Evolutionary conservation across 2,113 vertebrate species (phyloP).

Genomic region (Podilymbus podiceps): DNA sequence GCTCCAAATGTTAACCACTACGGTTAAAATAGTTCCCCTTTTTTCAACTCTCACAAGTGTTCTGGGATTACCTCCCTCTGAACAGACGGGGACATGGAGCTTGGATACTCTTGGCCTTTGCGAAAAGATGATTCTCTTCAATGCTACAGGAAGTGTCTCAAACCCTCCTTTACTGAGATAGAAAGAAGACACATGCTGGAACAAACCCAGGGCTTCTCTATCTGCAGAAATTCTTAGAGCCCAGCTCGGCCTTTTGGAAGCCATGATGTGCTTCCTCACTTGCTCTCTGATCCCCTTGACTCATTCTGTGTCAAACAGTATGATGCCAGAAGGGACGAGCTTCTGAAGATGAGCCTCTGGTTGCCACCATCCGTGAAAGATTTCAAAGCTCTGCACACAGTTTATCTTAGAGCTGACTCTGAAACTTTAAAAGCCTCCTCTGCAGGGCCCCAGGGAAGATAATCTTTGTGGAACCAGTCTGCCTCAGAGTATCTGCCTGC

Average conservation of each 20-base stretch:
- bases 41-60: background rate
- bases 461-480: background rate
- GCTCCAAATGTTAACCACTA: background rate
- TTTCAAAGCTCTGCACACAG: background rate
- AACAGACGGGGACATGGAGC: background rate
- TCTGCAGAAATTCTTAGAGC: background rate
- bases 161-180: background rate
- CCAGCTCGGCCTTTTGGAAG: background rate
- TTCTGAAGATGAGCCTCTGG: background rate
- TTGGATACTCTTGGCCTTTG: background rate
- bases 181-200: background rate
- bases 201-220: background rate
- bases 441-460: background rate
- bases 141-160: background rate
- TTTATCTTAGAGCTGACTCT: background rate
- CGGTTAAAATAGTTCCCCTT: conserved; percentile 7
- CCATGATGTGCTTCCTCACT: background rate
- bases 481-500: background rate
- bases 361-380: background rate
- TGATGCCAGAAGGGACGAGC: rapidly evolving
- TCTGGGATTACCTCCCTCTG: background rate
- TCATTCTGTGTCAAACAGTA: background rate
- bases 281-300: background rate
- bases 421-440: background rate
- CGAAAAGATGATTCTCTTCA: background rate